Evolutionary conservation across 2,888 invertebrate genomes (phyloP), one percentile per base, ranked within the genome.

Genomic region (Chymomyza caudatula): DNA sequence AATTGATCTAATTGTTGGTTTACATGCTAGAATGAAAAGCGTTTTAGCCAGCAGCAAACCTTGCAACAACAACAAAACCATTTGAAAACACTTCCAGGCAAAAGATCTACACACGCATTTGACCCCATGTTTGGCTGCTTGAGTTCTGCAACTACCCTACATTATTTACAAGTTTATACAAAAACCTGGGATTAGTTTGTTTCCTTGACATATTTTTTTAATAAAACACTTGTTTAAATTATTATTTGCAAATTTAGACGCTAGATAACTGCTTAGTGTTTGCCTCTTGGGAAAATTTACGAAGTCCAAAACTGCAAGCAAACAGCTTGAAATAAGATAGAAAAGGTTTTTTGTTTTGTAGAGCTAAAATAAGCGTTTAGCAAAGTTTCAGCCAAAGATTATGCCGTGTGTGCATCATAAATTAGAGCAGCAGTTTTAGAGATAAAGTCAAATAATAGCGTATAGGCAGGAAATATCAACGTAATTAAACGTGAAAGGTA

Each of bases 1-100:
- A 67, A 62, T 63, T 69, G 63, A 77, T 84, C 79, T 79, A 82
- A 82, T 84, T 82, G 82, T 79, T 73, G 61, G 67, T 67, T 65
- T 72, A 69, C 82, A 77, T 81, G 84, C 73, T 66, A 72, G 66
- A 67, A 67, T 59, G 23, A 69, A 66, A 70, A 65, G 57, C 17
- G 60, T 53, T 67, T 54, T 56, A 49, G 20, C 66, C 67, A 68
- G 54, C 74, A 74, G 66, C 60, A 70, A 49, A 37, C 29, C 29
- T 37, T 11, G 29, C 62, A 56, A 47, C 59, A 59, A 49, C 61
- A 63, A 49, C 37, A 60, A 42, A 22, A 22, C 8, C 42, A 64
- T 52, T 20, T 58, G 19, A 25, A 20, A 59, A 15, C 49, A 56
- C 42, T 43, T 20, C 29, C 37, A 56, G 56, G 51, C 56, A 56